Base-by-base conservation (phyloP, 2,888 invertebrate genomes). In the Andrena marginata region DNA sequence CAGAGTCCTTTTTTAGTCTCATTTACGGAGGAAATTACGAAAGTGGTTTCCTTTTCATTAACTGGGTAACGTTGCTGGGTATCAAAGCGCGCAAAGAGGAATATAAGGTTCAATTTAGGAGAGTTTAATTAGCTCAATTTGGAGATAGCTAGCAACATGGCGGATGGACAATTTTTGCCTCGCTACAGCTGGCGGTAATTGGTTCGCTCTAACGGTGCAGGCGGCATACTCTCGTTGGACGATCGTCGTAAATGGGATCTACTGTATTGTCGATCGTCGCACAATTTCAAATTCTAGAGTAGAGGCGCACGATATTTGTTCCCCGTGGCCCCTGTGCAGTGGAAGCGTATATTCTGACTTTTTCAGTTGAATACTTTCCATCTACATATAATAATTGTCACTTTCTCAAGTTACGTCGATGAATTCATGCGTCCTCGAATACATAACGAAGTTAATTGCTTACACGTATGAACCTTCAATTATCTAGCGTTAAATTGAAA, bases 101-200 rank as follows among this genome's bases (percentile, higher is more conserved):
- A 62, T 76, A 84, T 67, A 72, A 71, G 59, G 69, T 89, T 84
- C 77, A 80, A 86, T 85, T 75, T 79, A 67, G 77, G 69, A 77
- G 63, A 80, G 77, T 87, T 88, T 84, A 87, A 89, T 89, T 88
- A 89, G 77, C 67, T 77, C 54, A 78, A 74, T 84, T 80, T 54
- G 33, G 56, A 74, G 56, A 75, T 33, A 74, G 71, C 35, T 20
- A 54, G 42, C 51, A 31, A 33, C 51, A 48, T 54, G 68, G 49
- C 13, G 60, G 63, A 33, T 31, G 69, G 35, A 49, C 62, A 63
- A 69, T 82, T 82, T 80, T 86, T 80, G 54, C 48, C 64, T 33
- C 26, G 60, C 10, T 63, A 49, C 76, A 78, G 78, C 67, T 75
- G 60, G 23, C 69, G 67, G 78, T 80, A 84, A 86, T 82, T 82